Percentiles rank a stretch among this genome's conserved stretches.
Conservation (phyloP, 2,888 invertebrate species). For the Gnatocerus cornutus region DNA sequence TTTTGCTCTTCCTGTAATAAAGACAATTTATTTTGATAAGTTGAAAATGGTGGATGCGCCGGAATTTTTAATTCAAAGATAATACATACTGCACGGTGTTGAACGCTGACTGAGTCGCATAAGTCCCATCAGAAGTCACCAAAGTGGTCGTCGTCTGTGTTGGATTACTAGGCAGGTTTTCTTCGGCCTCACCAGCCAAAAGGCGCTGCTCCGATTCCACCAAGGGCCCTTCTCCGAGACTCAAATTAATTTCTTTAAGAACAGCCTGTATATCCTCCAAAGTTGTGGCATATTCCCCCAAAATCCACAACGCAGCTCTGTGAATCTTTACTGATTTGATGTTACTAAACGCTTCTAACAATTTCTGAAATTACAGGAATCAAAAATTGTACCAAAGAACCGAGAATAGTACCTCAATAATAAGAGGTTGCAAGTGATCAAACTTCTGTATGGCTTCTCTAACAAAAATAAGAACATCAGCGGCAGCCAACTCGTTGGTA, state of each 20-base stretch:
- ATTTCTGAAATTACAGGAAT: no score
- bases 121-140: constrained; percentile 99
- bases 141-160: constrained; percentile 74
- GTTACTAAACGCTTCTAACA: constrained; percentile 87
- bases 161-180: constrained; percentile 65
- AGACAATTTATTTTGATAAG: neutral
- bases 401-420: constrained; percentile 85
- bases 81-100: constrained; percentile 82
- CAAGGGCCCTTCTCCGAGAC: constrained; percentile 81
- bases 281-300: constrained; percentile 94
- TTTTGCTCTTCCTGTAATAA: constrained; percentile 72
- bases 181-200: constrained; percentile 81
- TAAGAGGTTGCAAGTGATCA: constrained; percentile 84
- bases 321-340: constrained; percentile 95
- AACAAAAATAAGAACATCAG: constrained; percentile 95
- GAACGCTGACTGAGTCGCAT: constrained; percentile 98
- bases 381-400: constrained; percentile 2
- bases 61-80: no score
- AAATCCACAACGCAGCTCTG: constrained; percentile 96
- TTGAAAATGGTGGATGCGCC: no score
- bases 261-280: constrained; percentile 86
- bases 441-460: constrained; percentile 97
- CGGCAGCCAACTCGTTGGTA: constrained; percentile 91
- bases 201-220: constrained; percentile 81
- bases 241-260: constrained; percentile 82